Evolutionary conservation across 2,113 vertebrate genomes (phyloP).

Genomic region (Plectropomus leopardus): DNA sequence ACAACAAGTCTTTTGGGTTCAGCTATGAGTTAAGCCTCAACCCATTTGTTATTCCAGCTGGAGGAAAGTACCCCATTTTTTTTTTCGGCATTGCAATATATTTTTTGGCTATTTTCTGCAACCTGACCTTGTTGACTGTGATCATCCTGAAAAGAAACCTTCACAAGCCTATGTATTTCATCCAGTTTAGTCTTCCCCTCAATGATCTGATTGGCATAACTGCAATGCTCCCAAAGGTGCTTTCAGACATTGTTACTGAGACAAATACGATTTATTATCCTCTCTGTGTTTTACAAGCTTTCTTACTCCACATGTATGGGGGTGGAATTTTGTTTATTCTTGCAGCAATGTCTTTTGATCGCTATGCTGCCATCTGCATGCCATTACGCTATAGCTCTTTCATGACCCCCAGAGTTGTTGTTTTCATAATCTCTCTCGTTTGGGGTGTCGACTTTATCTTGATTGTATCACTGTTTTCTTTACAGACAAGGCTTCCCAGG

Average conservation of each 20-base stretch:
- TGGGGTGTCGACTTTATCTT: conserved; percentile 80
- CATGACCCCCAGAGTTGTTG: conserved; percentile 73
- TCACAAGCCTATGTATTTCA: conserved; percentile 85
- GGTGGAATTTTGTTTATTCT: conserved; percentile 82
- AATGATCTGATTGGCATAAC: conserved; percentile 83
- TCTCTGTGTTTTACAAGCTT: conserved; percentile 83
- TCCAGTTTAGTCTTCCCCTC: conserved; percentile 83
- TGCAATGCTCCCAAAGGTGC: conserved; percentile 80
- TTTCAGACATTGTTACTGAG: conserved; percentile 80
- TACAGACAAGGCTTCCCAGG: conserved; percentile 73
- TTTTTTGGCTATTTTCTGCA: conserved; percentile 75
- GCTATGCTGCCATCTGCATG: conserved; percentile 85
- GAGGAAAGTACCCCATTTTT: conserved; percentile 80
- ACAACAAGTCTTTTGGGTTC: conserved; percentile 70
- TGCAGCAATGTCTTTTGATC: conserved; percentile 85
- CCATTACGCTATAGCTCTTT: conserved; percentile 77
- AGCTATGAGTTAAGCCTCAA: conserved; percentile 69
- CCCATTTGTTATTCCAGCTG: conserved; percentile 70
- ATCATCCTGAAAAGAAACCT: conserved; percentile 78
- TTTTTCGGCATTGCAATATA: conserved; percentile 77
- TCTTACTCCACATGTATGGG: conserved; percentile 83
- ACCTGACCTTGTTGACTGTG: conserved; percentile 77
- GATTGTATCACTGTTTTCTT: conserved; percentile 71
- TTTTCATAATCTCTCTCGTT: conserved; percentile 66
- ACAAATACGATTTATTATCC: conserved; percentile 71